Base-by-base conservation (phyloP, 2,113 vertebrate genomes). In the Stigmatopora argus region DNA sequence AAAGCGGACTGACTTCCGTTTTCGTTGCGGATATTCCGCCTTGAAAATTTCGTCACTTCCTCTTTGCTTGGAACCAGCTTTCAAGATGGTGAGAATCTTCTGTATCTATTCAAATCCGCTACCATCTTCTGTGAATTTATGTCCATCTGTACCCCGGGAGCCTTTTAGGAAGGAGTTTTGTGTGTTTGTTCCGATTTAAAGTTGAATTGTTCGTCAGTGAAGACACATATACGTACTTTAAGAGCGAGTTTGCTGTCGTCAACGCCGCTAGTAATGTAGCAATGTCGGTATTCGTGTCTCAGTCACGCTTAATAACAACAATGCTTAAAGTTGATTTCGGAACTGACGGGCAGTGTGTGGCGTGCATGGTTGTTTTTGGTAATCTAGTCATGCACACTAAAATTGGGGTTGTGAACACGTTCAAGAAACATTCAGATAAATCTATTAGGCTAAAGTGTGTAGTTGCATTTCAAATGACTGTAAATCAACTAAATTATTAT, bases 11-110 rank as follows among this genome's bases (percentile, higher is more conserved):
- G 0, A 72, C 64, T 90, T 90, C 88, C 89, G 67, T 19, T 69
- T 15, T 0, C 18, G 1, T 4, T 4, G 1, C 0, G 1, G 0
- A 51, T 65, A 78, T 77, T 66, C 55, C 82, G 66, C 90, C 91
- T 89, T 90, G 91, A 91, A 86, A 92, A 0, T 2, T 0, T 0
- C 0, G 0, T 0, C 0, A 1, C 84, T 90, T 91, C 88, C 91
- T 92, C 82, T 92, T 91, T 74, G 84, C 84, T 62, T 83, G 88
- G 90, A 90, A 90, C 85, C 71, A 57, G 62, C 84, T 73, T 83
- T 80, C 88, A 91, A 92, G 86, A 92, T 92, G 91, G 91, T 92
- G 84, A 87, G 91, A 61, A 0, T 0, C 0, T 7, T 67, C 69
- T 62, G 1, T 8, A 21, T 15, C 3, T 12, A 17, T 1, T 18